phyloP scores from a whole-genome alignment of 2,113 vertebrate species.

The Martes martes region DNA sequence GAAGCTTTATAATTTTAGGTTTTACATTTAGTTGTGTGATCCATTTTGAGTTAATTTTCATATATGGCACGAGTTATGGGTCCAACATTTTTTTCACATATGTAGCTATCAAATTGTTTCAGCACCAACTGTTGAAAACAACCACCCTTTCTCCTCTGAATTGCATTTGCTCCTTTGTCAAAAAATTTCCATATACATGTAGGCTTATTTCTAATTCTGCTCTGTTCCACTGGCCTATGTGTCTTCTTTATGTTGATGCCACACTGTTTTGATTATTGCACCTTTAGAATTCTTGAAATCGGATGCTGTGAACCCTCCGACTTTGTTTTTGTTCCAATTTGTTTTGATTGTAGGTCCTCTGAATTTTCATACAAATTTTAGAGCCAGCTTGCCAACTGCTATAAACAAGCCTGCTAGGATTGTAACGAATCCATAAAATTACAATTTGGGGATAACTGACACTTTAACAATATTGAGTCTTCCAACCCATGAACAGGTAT shows the following conservation, averaged over 20 bases:
- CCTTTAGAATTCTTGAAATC: neutral
- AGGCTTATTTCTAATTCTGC: neutral
- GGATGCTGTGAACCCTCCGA: neutral
- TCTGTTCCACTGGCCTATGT: neutral
- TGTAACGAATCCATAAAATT: neutral
- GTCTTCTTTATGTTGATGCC: neutral
- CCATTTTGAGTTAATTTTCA: constrained; percentile 15
- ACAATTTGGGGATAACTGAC: neutral
- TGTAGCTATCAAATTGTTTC: neutral
- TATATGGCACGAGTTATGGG: neutral
- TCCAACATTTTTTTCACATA: neutral
- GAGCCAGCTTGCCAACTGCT: neutral
- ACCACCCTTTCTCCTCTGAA: neutral
- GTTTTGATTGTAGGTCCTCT: neutral
- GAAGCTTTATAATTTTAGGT: neutral
- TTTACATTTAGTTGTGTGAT: neutral
- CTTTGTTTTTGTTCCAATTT: neutral
- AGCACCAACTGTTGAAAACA: neutral
- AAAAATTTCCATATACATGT: neutral
- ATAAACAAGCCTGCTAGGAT: neutral
- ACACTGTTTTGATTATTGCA: neutral
- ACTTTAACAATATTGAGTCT: neutral
- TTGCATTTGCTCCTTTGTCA: neutral
- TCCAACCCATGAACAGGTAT: neutral
- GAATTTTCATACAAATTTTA: neutral